phyloP scores from a whole-genome alignment of 2,113 vertebrate genomes.

The Brachypteracias leptosomus region DNA sequence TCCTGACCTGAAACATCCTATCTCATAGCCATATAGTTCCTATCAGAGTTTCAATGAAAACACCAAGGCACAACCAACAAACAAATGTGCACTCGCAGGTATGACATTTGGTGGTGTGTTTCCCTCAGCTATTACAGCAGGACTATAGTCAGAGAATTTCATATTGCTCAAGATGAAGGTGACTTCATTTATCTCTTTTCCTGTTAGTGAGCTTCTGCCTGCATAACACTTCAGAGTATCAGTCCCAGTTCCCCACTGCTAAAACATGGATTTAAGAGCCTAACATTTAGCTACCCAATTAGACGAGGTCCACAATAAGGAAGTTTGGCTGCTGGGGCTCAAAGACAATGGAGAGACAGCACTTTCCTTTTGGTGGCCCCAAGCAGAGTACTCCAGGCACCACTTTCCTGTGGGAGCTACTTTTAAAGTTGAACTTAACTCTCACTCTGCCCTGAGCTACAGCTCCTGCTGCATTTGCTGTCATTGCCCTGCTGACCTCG shows the following conservation, averaged over 20 bases:
- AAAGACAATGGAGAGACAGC: not conserved
- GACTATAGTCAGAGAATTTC: not conserved
- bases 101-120: not conserved
- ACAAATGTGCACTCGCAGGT: fast-evolving
- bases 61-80: not conserved
- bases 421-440: not conserved
- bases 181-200: not conserved
- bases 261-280: not conserved
- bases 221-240: not conserved
- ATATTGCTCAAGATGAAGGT: not conserved
- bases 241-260: not conserved
- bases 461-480: too few species aligned
- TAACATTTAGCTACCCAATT: not conserved
- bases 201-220: not conserved
- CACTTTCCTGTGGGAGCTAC: not conserved
- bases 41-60: not conserved
- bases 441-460: not conserved
- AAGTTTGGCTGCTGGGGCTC: not conserved
- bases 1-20: not conserved
- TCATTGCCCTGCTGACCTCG: too few species aligned
- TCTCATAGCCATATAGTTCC: not conserved
- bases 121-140: not conserved
- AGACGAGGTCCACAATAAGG: not conserved
- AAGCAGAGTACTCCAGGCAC: not conserved
- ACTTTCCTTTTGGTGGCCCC: not conserved